A percentile compares a stretch with the other conserved stretches of the same genome.
Conservation (phyloP, 2,113 vertebrate genomes). For the Tautogolabrus adspersus region DNA sequence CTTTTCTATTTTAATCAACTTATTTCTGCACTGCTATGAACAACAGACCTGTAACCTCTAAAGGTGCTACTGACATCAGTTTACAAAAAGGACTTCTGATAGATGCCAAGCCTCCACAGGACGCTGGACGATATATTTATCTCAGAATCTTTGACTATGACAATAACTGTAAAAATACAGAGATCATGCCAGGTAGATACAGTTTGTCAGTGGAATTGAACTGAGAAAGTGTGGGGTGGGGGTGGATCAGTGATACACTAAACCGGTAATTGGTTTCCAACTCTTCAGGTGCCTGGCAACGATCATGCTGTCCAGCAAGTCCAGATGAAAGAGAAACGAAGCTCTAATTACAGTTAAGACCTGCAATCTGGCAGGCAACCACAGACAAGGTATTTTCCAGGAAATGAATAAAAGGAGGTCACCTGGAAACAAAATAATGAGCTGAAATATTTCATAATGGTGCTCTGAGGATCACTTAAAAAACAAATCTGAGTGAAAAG, state of each 20-base stretch:
- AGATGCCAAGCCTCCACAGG: slow-evolving; percentile 10
- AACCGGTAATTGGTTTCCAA: slow-evolving; percentile 75
- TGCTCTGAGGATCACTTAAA: neutral
- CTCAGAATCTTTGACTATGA: neutral
- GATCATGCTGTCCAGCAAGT: slow-evolving; percentile 32
- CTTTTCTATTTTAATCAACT: slow-evolving; percentile 9
- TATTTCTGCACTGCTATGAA: neutral
- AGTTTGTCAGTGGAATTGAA: neutral
- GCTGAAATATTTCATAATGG: slow-evolving; percentile 23
- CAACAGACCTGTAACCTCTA: neutral
- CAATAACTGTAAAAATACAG: neutral
- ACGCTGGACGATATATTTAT: slow-evolving; percentile 1
- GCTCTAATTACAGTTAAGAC: slow-evolving; percentile 74
- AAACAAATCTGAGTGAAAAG: neutral
- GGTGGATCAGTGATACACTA: slow-evolving; percentile 38
- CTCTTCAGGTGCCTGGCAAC: slow-evolving; percentile 80
- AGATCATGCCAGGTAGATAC: slow-evolving; percentile 8
- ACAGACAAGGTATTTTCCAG: slow-evolving; percentile 10
- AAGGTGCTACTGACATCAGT: slow-evolving; percentile 32
- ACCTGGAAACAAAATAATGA: slow-evolving; percentile 39
- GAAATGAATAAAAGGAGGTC: slow-evolving; percentile 18
- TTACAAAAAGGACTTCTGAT: slow-evolving; percentile 22
- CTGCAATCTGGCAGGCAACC: slow-evolving; percentile 22
- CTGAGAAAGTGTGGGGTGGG: neutral
- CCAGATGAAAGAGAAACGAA: slow-evolving; percentile 63